phyloP scores from a whole-genome alignment of 2,797 vertebrate species.

The Tolypeutes matacus region DNA sequence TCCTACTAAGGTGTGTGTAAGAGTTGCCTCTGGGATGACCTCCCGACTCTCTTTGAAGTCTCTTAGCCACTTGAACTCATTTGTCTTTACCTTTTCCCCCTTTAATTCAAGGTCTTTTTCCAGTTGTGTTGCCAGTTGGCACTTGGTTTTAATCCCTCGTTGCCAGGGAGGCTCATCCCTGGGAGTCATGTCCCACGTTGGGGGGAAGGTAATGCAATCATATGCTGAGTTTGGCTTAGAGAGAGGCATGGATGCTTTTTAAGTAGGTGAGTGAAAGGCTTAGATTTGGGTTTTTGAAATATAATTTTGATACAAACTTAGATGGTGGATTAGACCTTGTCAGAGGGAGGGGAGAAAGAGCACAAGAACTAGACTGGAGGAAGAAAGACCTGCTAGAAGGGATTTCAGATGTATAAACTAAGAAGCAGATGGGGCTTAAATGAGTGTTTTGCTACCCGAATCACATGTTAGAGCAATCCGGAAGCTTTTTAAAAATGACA shows the following conservation, averaged over 20 bases:
- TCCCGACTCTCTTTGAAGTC: too few relatives aligned
- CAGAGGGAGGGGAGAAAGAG: neutral
- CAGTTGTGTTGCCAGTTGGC: too few relatives aligned
- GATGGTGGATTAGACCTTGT: neutral
- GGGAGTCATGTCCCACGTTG: too few relatives aligned
- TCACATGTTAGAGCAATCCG: neutral
- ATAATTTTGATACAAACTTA: neutral
- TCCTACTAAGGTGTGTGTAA: too few relatives aligned
- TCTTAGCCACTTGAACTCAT: too few relatives aligned
- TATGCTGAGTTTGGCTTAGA: too few relatives aligned
- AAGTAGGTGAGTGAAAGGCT: neutral
- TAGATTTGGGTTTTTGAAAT: constrained; percentile 18
- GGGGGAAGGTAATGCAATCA: too few relatives aligned
- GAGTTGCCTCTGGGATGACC: too few relatives aligned
- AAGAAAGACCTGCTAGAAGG: neutral
- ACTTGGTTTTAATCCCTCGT: too few relatives aligned
- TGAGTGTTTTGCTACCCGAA: neutral
- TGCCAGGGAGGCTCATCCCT: too few relatives aligned
- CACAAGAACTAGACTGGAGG: neutral
- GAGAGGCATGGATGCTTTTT: neutral
- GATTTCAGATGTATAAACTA: neutral
- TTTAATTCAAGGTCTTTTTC: too few relatives aligned
- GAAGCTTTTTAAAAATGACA: neutral
- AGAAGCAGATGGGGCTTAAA: neutral
- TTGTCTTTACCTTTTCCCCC: too few relatives aligned